Percentiles rank a stretch among this genome's conserved stretches.
These are phyloP conservation scores for Onychomys leucogaster DNA, from an alignment of 2,797 vertebrate genomes.

Conservation along the genomic window DNA sequence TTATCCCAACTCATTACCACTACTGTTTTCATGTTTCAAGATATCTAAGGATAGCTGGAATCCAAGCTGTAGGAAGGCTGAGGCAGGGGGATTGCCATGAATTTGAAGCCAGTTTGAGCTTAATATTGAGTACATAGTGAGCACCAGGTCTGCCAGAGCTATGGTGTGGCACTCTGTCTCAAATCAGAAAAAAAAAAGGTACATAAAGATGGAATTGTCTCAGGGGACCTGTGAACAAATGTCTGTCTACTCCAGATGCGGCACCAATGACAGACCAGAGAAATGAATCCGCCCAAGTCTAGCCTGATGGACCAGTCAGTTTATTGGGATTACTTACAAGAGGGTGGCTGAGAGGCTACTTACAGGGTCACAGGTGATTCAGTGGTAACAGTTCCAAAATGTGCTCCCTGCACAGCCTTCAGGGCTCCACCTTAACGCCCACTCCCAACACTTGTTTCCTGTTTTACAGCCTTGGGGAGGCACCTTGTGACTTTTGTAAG, in stretches of 20 bases:
- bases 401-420: neutral
- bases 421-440: neutral
- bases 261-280: neutral
- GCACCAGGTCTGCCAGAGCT: neutral
- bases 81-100: neutral
- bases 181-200: neutral
- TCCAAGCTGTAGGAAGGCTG: neutral
- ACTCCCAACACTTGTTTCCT: neutral
- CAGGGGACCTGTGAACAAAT: neutral
- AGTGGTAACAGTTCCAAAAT: too few species aligned
- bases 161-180: neutral
- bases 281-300: neutral
- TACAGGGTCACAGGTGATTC: neutral
- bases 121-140: neutral
- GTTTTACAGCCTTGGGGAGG: neutral
- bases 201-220: neutral
- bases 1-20: neutral
- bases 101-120: neutral
- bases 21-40: constrained; percentile 19
- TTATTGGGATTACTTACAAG: neutral
- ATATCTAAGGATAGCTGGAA: neutral
- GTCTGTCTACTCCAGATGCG: neutral
- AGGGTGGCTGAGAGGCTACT: neutral
- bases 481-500: neutral
- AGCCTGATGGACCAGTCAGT: neutral